A percentile compares a stretch with the other conserved stretches of the same genome.
Conservation (phyloP, 2,888 invertebrate genomes). For the Coenonympha glycerion region DNA sequence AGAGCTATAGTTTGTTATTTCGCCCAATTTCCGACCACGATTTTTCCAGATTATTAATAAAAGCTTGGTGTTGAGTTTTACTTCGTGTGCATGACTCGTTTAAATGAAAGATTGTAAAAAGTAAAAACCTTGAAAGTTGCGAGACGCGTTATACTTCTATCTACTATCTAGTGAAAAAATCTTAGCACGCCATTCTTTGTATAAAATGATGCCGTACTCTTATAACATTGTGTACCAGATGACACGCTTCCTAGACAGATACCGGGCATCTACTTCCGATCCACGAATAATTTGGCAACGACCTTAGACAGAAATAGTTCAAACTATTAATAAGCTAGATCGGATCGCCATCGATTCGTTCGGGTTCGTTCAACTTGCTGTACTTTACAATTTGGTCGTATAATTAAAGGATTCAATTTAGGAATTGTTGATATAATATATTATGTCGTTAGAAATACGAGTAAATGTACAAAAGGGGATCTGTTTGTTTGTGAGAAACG, state of each 20-base stretch:
- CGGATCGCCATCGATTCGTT: conserved; percentile 44
- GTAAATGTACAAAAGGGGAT: too few species aligned
- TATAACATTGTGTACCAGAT: background rate
- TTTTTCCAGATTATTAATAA: too few species aligned
- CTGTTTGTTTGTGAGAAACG: too few species aligned
- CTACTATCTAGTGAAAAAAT: too few species aligned
- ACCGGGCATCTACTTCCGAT: conserved; percentile 48
- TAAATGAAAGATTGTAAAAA: too few species aligned
- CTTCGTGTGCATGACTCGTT: too few species aligned
- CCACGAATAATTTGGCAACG: conserved; percentile 61
- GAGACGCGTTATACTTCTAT: too few species aligned
- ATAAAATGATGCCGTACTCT: background rate
- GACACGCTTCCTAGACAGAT: conserved; percentile 14
- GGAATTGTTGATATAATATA: background rate
- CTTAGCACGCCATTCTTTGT: background rate
- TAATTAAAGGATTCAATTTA: conserved; percentile 12
- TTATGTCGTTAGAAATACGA: too few species aligned
- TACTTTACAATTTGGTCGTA: conserved; percentile 28
- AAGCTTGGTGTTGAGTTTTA: too few species aligned
- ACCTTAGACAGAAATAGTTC: conserved; percentile 45
- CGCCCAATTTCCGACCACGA: too few species aligned
- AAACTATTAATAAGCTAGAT: conserved; percentile 51
- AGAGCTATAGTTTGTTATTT: too few species aligned
- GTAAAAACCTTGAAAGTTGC: too few species aligned
- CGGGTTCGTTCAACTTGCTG: conserved; percentile 52